phyloP scores from a whole-genome alignment of 2,888 invertebrate species.

The Andrena praecox region DNA sequence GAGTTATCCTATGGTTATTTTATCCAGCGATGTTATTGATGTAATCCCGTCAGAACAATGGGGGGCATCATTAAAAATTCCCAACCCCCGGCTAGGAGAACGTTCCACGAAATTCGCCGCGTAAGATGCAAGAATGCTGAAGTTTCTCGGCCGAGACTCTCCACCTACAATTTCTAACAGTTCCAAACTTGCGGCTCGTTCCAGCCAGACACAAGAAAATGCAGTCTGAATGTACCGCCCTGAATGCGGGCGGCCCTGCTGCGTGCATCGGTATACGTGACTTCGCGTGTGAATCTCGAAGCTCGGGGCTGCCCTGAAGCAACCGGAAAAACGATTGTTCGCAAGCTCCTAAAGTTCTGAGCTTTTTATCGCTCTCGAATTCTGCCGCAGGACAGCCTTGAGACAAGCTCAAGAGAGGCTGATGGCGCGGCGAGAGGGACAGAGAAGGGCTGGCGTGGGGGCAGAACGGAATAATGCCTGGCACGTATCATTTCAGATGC shows the following conservation, averaged over 20 bases:
- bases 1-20: not conserved
- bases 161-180: slow-evolving; percentile 48
- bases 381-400: slow-evolving; percentile 49
- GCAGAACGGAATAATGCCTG: slow-evolving; percentile 22
- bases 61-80: slow-evolving; percentile 50
- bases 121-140: slow-evolving; percentile 37
- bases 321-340: slow-evolving; percentile 69
- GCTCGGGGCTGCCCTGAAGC: slow-evolving; percentile 49
- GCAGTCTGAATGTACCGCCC: slow-evolving; percentile 45
- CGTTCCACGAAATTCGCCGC: not conserved
- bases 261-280: slow-evolving; percentile 49
- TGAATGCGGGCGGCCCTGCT: slow-evolving; percentile 36
- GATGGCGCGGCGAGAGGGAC: slow-evolving; percentile 1
- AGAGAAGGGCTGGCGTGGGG: not conserved
- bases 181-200: slow-evolving; percentile 61
- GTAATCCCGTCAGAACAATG: not conserved
- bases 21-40: not conserved
- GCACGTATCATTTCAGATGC: slow-evolving; percentile 52
- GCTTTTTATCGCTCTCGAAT: slow-evolving; percentile 67
- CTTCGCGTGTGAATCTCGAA: slow-evolving; percentile 46
- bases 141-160: slow-evolving; percentile 51
- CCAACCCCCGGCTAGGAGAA: not conserved
- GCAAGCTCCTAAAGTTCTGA: slow-evolving; percentile 55
- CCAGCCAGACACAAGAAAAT: slow-evolving; percentile 52
- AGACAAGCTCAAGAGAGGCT: slow-evolving; percentile 29